A percentile compares a stretch with the other conserved stretches of the same genome.
phyloP scores from a whole-genome alignment of 2,113 vertebrate genomes.

The Dasyornis broadbenti region DNA sequence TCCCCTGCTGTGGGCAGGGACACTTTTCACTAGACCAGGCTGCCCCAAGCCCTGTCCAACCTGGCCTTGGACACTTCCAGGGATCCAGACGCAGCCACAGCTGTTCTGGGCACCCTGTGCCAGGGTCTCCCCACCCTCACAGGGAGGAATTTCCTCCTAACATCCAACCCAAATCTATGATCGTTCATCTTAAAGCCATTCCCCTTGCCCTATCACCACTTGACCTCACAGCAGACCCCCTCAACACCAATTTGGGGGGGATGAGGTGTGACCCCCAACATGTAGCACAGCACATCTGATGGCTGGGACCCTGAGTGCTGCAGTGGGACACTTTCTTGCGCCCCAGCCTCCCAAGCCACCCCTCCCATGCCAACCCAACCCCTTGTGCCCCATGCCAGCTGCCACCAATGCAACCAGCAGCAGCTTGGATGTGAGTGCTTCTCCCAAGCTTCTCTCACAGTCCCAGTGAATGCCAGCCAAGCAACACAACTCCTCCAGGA shows the following conservation, averaged over 20 bases:
- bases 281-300: fast-evolving
- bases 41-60: fast-evolving
- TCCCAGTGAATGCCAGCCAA: not conserved
- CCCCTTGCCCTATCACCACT: not conserved
- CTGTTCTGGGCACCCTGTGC: fast-evolving
- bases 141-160: not conserved
- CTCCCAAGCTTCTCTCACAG: not conserved
- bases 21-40: fast-evolving
- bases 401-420: fast-evolving
- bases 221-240: not conserved
- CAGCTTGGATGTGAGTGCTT: not conserved
- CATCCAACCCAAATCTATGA: not conserved
- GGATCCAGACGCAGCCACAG: not conserved
- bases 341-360: not conserved
- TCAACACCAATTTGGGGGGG: not conserved
- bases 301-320: not conserved
- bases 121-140: fast-evolving
- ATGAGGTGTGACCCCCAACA: fast-evolving
- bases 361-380: not conserved
- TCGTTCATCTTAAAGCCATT: not conserved
- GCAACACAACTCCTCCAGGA: not conserved
- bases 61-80: fast-evolving
- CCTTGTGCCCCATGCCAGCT: fast-evolving
- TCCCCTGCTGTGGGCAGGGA: not conserved
- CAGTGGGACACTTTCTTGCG: fast-evolving